Conservation (phyloP, 2,888 invertebrate genomes). For the Syritta pipiens region DNA sequence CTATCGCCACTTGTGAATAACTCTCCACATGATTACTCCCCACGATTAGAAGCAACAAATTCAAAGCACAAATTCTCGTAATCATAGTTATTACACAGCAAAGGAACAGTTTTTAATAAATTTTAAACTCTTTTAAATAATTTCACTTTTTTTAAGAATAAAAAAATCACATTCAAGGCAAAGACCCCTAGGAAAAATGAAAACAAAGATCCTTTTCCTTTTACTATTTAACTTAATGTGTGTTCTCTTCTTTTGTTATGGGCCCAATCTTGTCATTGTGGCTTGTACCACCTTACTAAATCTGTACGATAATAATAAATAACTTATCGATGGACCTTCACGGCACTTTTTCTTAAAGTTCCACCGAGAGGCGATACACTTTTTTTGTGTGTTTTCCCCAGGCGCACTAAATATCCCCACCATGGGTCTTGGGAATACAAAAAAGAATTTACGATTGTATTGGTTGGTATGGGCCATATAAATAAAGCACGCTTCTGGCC, state of each 20-base stretch:
- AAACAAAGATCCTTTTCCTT: slow-evolving; percentile 41
- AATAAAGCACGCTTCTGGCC: slow-evolving; percentile 44
- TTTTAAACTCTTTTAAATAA: neutral
- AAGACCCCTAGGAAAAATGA: neutral
- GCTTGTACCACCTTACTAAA: slow-evolving; percentile 58
- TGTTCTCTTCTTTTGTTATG: slow-evolving; percentile 23
- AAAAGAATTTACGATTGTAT: neutral
- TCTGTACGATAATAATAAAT: slow-evolving; percentile 40
- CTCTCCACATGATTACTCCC: slow-evolving; percentile 43
- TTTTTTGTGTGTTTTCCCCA: slow-evolving; percentile 7
- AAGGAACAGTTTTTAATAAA: neutral
- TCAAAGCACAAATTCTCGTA: slow-evolving; percentile 21
- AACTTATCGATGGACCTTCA: slow-evolving; percentile 32
- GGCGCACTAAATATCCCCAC: slow-evolving; percentile 31
- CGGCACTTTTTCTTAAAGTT: slow-evolving; percentile 49
- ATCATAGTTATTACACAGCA: neutral
- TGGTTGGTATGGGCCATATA: slow-evolving; percentile 21
- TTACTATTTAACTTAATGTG: neutral
- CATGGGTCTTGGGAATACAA: neutral
- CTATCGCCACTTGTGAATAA: slow-evolving; percentile 74
- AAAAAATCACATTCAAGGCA: slow-evolving; percentile 11
- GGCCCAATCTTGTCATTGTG: slow-evolving; percentile 52
- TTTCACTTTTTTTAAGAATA: slow-evolving; percentile 35
- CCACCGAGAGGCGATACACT: neutral
- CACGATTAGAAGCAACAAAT: slow-evolving; percentile 7